Evolutionary conservation across 2,113 vertebrate species (phyloP).

Genomic region (Esox niger): DNA sequence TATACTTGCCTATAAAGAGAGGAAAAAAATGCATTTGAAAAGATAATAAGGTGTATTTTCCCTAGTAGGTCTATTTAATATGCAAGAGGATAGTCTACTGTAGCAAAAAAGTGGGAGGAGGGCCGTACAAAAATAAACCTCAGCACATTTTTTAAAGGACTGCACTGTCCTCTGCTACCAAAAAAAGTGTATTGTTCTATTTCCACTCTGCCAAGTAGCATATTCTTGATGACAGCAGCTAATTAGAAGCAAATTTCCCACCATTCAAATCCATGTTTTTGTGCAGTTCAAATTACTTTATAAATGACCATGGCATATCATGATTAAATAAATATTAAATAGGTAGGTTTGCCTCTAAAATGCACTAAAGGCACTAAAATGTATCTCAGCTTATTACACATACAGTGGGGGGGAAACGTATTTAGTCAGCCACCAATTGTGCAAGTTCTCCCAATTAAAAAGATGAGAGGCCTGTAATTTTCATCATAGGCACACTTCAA

Average conservation of each 20-base stretch:
- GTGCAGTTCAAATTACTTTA: conserved; percentile 63
- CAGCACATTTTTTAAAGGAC: conserved; percentile 5
- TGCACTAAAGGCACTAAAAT: too few relatives aligned
- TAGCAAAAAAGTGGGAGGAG: not conserved
- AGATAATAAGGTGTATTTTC: not conserved
- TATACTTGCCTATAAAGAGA: not conserved
- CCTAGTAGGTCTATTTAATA: conserved; percentile 1
- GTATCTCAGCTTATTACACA: too few relatives aligned
- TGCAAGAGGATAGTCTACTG: not conserved
- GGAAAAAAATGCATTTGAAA: not conserved
- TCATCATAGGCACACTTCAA: too few relatives aligned
- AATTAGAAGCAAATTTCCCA: conserved; percentile 67
- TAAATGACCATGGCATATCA: conserved; percentile 52
- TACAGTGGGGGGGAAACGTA: too few relatives aligned
- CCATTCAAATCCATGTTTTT: conserved; percentile 63
- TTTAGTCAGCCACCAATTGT: too few relatives aligned
- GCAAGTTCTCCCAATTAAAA: too few relatives aligned
- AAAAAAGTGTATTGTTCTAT: not conserved
- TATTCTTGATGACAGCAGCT: conserved; percentile 54
- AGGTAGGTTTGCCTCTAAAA: too few relatives aligned
- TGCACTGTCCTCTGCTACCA: not conserved
- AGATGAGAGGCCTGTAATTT: too few relatives aligned
- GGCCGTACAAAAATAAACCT: not conserved
- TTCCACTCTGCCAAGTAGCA: conserved; percentile 37
- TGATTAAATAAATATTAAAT: too few relatives aligned